Conservation (phyloP, 2,797 vertebrate genomes). For the Ctenosaura bakeri region DNA sequence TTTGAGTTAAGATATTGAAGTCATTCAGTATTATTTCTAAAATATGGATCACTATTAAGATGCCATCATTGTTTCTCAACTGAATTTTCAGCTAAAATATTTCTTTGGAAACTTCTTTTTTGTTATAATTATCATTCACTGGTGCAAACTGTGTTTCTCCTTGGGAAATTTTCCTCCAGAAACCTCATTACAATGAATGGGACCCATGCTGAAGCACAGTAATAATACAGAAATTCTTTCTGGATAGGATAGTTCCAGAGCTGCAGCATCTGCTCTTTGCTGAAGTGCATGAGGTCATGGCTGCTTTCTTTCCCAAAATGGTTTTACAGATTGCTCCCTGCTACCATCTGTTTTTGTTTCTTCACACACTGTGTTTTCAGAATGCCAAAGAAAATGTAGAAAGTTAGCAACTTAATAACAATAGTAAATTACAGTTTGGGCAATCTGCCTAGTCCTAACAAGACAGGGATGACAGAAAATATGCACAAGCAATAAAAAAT, state of each 20-base stretch:
- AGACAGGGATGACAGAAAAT: background rate
- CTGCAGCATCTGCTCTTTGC: conserved; percentile 48
- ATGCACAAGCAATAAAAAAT: background rate
- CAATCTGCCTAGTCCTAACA: conserved; percentile 5
- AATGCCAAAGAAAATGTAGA: background rate
- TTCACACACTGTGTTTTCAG: conserved; percentile 23
- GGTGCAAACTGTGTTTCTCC: background rate
- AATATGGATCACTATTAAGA: conserved; percentile 64
- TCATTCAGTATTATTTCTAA: conserved; percentile 64
- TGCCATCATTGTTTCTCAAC: conserved; percentile 47
- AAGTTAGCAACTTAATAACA: conserved; percentile 39
- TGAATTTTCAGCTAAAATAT: conserved; percentile 27
- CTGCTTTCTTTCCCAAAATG: conserved; percentile 9
- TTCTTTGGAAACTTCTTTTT: background rate
- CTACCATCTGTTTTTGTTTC: conserved; percentile 21
- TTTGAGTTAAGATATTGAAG: conserved; percentile 70
- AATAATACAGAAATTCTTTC: conserved; percentile 22
- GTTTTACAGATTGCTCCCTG: conserved; percentile 1
- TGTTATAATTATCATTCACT: conserved; percentile 65
- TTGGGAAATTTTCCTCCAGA: background rate
- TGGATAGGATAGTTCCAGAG: background rate
- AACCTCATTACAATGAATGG: background rate
- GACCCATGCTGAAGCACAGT: background rate
- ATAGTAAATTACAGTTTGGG: conserved; percentile 16
- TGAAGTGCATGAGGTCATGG: conserved; percentile 29